These are phyloP conservation scores for Stictocephala bisonia DNA, from an alignment of 2,888 invertebrate species.

Conservation along the genomic window DNA sequence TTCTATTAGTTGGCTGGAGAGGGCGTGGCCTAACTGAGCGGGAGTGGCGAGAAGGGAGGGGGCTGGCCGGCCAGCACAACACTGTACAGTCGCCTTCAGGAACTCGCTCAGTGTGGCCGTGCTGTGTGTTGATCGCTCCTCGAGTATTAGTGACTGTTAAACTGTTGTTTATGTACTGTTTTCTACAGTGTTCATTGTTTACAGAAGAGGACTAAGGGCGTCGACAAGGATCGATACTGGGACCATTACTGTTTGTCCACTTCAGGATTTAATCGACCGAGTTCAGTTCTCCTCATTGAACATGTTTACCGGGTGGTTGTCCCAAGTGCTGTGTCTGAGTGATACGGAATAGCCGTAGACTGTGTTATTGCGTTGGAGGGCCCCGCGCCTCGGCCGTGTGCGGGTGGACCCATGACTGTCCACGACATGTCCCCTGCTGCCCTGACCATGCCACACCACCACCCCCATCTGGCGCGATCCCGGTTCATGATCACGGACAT, in stretches of 20 bases:
- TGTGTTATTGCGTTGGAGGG: constrained; percentile 20
- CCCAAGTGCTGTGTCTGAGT: not conserved
- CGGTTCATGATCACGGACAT: constrained; percentile 94
- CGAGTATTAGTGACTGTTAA: constrained; percentile 17
- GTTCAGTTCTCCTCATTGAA: not conserved
- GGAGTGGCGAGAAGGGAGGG: constrained; percentile 9
- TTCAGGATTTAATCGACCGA: too few relatives aligned
- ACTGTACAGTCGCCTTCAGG: constrained; percentile 33
- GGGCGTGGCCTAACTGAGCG: constrained; percentile 46
- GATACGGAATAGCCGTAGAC: not conserved
- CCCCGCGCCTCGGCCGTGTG: constrained; percentile 35
- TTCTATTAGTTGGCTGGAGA: constrained; percentile 29
- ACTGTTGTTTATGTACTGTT: constrained; percentile 15
- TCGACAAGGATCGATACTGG: constrained; percentile 1
- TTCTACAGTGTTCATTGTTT: too few relatives aligned
- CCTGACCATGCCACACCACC: constrained; percentile 68
- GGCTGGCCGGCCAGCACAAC: constrained; percentile 37
- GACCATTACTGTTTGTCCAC: not conserved
- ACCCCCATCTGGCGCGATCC: constrained; percentile 69
- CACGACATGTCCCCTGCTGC: constrained; percentile 53
- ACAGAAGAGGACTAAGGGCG: not conserved
- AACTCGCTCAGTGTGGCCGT: constrained; percentile 39
- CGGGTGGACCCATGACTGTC: constrained; percentile 56
- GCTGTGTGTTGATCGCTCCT: constrained; percentile 18
- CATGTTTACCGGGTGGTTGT: not conserved